These are phyloP conservation scores for Pachyseris speciosa DNA, from an alignment of 64 coral and sea anemone genomes.

Conservation along the genomic window DNA sequence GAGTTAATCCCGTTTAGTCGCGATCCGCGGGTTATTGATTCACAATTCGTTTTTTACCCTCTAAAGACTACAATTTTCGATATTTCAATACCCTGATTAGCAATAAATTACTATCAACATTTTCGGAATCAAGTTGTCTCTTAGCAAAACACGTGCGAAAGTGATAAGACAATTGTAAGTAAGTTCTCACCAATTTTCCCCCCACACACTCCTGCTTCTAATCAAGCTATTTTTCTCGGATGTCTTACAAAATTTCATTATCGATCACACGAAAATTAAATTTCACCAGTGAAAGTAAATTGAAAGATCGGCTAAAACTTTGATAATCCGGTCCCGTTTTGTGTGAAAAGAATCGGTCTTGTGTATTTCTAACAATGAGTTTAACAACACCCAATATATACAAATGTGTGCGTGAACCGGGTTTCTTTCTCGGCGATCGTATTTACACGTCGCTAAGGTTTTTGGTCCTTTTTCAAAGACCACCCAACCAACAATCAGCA, in stretches of 20 bases:
- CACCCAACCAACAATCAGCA: neutral
- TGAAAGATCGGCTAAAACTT: too few relatives aligned
- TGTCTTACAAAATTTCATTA: neutral
- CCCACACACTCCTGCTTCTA: neutral
- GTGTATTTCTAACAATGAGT: neutral
- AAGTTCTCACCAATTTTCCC: slow-evolving; percentile 9
- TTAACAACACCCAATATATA: neutral
- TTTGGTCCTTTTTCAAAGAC: neutral
- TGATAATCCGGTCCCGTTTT: too few relatives aligned
- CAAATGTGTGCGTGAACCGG: neutral
- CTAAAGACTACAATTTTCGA: neutral
- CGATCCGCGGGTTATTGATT: neutral
- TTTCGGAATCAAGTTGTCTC: slow-evolving; percentile 46
- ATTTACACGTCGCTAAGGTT: neutral
- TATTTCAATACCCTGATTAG: neutral
- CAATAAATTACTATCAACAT: neutral
- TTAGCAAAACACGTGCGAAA: slow-evolving; percentile 62
- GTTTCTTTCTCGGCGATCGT: neutral
- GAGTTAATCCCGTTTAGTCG: neutral
- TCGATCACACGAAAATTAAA: neutral
- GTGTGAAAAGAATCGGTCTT: neutral
- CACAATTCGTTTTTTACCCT: neutral
- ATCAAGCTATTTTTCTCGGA: neutral
- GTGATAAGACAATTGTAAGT: slow-evolving; percentile 44
- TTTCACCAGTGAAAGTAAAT: neutral